Evolutionary conservation across 1,140 invertebrate genomes (phyloP).

Genomic region (Vanessa atalanta): DNA sequence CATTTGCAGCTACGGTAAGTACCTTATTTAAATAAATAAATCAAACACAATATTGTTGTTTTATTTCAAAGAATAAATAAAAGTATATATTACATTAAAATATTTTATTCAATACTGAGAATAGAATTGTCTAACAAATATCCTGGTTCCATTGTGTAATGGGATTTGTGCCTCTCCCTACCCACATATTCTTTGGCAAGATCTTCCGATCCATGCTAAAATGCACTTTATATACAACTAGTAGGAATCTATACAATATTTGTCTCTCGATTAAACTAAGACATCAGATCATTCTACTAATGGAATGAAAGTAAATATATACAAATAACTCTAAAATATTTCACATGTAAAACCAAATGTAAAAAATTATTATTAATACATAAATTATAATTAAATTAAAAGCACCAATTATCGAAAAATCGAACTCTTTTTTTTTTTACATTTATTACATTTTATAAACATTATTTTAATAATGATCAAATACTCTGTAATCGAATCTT

Average conservation of each 20-base stretch:
- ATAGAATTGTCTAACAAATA: constrained; percentile 59
- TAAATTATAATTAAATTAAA: constrained; percentile 17
- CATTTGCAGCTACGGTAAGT: neutral
- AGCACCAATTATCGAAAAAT: constrained; percentile 10
- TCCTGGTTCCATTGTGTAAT: constrained; percentile 35
- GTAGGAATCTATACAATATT: constrained; percentile 44
- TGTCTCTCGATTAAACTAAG: neutral
- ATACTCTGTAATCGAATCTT: neutral
- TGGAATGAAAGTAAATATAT: constrained; percentile 32
- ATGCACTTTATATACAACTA: constrained; percentile 46
- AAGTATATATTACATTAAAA: constrained; percentile 55
- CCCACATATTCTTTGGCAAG: constrained; percentile 46
- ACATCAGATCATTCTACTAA: constrained; percentile 19
- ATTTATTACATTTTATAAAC: neutral
- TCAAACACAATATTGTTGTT: neutral
- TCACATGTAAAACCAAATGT: constrained; percentile 1
- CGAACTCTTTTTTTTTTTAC: neutral
- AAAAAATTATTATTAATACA: neutral
- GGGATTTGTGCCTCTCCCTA: constrained; percentile 56
- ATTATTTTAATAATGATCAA: no score
- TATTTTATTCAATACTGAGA: constrained; percentile 70
- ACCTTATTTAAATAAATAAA: neutral
- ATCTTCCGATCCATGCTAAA: constrained; percentile 31
- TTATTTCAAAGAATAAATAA: constrained; percentile 29
- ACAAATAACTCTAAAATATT: constrained; percentile 8